Conservation (phyloP, 2,113 vertebrate genomes). For the Columbina picui region DNA sequence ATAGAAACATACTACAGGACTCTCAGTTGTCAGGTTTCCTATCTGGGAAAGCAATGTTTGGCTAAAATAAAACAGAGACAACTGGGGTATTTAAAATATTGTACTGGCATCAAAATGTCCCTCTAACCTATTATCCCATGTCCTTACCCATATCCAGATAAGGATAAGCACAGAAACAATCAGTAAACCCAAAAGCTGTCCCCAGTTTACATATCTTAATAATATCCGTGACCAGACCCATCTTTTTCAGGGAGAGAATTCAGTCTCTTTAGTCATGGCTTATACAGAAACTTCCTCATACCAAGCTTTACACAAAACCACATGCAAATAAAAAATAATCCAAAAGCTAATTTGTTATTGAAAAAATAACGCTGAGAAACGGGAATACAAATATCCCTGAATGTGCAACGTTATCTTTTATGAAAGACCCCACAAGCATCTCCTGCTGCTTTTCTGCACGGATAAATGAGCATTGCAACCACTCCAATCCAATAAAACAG, state of each 20-base stretch:
- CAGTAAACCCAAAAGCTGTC: neutral
- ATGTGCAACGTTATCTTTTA: neutral
- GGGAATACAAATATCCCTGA: neutral
- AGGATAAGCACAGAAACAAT: neutral
- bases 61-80: neutral
- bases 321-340: neutral
- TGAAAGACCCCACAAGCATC: neutral
- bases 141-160: neutral
- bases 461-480: neutral
- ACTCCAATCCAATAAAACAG: neutral
- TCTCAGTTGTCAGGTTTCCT: neutral
- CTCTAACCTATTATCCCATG: neutral
- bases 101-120: neutral
- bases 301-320: neutral
- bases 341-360: neutral
- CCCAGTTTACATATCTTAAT: neutral
- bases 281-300: neutral
- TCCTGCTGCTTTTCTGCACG: fast-evolving
- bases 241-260: neutral
- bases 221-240: neutral
- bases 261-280: neutral
- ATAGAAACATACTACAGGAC: fast-evolving
- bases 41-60: neutral
- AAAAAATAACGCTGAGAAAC: neutral
- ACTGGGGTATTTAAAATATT: neutral